Percentiles rank a stretch among this genome's conserved stretches.
Evolutionary conservation across 30 jellyfish, hydroid and myxozoan genomes (phyloP).

Genomic region (Hydractinia symbiolongicarpus): DNA sequence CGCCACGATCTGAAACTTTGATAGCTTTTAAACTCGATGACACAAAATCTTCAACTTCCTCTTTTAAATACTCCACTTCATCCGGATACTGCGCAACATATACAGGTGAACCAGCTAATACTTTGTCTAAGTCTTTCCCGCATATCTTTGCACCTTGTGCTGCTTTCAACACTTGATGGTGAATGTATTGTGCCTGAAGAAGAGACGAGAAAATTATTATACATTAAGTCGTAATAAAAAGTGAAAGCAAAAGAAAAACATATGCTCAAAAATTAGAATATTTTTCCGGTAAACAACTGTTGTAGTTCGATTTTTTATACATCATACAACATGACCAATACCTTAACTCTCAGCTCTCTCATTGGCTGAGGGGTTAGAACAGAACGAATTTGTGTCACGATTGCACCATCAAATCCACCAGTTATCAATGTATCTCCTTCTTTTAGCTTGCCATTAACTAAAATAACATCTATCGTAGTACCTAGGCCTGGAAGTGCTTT

Average conservation of each 20-base stretch:
- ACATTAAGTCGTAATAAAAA: neutral
- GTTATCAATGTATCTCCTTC: constrained; percentile 95
- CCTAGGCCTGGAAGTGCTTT: constrained; percentile 96
- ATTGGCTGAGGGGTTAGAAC: constrained; percentile 96
- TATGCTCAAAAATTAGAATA: no score
- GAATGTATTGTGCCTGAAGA: constrained; percentile 70
- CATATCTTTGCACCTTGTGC: constrained; percentile 92
- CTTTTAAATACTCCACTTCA: constrained; percentile 72
- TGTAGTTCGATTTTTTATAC: no score
- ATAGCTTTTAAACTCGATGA: constrained; percentile 69
- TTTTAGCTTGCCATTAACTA: constrained; percentile 85
- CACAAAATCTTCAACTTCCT: constrained; percentile 79
- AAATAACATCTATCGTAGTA: constrained; percentile 78
- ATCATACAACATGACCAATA: neutral
- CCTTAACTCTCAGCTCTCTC: constrained; percentile 91
- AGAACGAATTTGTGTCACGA: constrained; percentile 90
- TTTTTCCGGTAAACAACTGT: no score
- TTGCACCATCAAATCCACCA: constrained; percentile 97
- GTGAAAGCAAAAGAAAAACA: neutral
- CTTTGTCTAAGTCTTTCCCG: constrained; percentile 88
- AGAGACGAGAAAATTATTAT: neutral
- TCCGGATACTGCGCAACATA: constrained; percentile 80
- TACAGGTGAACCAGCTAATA: constrained; percentile 95
- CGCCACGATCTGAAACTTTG: constrained; percentile 92
- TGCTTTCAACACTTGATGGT: constrained; percentile 66